These are phyloP conservation scores for Amphiprion ocellaris DNA, from an alignment of 2,113 vertebrate species.

Conservation along the genomic window DNA sequence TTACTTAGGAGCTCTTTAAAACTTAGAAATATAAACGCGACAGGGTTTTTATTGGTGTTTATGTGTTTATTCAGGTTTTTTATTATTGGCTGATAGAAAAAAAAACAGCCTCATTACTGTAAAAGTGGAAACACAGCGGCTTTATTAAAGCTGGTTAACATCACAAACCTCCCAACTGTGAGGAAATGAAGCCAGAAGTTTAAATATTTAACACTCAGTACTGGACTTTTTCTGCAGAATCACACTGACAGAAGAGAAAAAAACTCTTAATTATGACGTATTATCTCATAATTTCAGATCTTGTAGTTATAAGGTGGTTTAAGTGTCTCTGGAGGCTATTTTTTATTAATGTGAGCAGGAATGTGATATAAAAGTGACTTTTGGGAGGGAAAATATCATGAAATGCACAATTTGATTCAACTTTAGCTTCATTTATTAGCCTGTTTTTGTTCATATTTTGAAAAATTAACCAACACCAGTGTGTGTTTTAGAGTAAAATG, in stretches of 20 bases:
- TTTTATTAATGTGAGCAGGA: neutral
- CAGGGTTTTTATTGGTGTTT: constrained; percentile 48
- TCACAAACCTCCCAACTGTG: neutral
- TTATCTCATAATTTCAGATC: neutral
- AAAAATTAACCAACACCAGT: too few species aligned
- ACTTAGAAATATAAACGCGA: constrained; percentile 25
- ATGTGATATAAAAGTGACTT: neutral
- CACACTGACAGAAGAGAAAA: neutral
- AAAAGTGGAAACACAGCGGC: constrained; percentile 43
- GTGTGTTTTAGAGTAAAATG: too few species aligned
- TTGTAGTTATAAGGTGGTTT: neutral
- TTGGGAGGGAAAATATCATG: too few species aligned
- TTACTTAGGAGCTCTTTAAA: constrained; percentile 17
- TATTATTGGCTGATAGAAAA: constrained; percentile 55
- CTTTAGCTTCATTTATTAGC: too few species aligned
- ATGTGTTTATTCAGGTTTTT: constrained; percentile 46
- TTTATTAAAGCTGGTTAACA: too few species aligned
- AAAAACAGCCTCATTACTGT: constrained; percentile 48
- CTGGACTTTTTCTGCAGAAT: neutral
- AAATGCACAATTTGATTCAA: too few species aligned
- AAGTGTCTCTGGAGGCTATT: neutral
- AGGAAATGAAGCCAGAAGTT: neutral
- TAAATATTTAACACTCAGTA: neutral
- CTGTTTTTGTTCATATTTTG: too few species aligned
- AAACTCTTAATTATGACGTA: neutral